phyloP scores from a whole-genome alignment of 30 jellyfish, hydroid and myxozoan genomes.

The Morbakka virulenta region DNA sequence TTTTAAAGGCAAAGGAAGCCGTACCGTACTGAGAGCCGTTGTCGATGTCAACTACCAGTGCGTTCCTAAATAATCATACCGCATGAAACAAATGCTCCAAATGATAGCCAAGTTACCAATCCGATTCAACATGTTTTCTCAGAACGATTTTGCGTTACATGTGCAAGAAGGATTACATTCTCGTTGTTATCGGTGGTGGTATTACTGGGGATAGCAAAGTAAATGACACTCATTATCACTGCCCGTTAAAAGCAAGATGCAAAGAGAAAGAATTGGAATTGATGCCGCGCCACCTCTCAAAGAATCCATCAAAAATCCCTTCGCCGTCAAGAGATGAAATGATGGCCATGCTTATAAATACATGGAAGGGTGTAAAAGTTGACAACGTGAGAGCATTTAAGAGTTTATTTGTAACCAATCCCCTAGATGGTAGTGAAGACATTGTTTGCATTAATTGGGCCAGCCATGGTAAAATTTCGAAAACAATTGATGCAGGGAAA shows the following conservation, averaged over 20 bases:
- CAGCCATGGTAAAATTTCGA: conserved; percentile 30
- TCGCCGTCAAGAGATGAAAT: conserved; percentile 59
- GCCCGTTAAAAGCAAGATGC: conserved; percentile 15
- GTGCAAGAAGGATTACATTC: conserved; percentile 49
- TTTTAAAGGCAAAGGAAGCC: conserved; percentile 57
- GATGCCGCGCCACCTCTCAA: conserved; percentile 11
- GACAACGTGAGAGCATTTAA: conserved; percentile 24
- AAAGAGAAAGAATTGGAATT: conserved; percentile 50
- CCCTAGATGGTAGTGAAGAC: conserved; percentile 23
- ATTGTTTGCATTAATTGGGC: conserved; percentile 30
- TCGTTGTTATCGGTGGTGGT: conserved; percentile 75
- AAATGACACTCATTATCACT: conserved; percentile 50
- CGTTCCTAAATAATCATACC: conserved; percentile 64
- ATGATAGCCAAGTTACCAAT: conserved; percentile 32
- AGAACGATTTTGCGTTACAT: conserved; percentile 45
- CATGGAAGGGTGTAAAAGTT: conserved; percentile 8
- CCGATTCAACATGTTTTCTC: conserved; percentile 48
- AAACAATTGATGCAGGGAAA: not conserved
- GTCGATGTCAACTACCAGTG: conserved; percentile 42
- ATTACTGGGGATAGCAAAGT: conserved; percentile 52
- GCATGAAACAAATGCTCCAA: conserved; percentile 46
- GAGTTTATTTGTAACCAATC: conserved; percentile 15
- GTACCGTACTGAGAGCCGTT: conserved; percentile 16
- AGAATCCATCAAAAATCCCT: conserved; percentile 38
- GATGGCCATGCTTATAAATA: conserved; percentile 17